phyloP scores from a whole-genome alignment of 1,140 invertebrate species.

The Protaetia brevitarsis region DNA sequence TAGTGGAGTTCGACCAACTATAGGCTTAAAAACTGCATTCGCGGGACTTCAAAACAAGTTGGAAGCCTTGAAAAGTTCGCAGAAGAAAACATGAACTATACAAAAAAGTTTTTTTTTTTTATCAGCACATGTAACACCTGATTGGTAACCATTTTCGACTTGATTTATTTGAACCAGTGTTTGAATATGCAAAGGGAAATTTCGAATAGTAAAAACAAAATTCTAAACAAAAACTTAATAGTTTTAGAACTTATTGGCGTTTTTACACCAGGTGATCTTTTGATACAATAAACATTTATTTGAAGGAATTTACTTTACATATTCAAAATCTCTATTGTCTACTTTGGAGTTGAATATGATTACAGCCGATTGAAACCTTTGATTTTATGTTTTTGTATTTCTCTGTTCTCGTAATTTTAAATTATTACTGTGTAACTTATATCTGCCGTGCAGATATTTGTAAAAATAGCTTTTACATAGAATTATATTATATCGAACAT shows the following conservation, averaged over 20 bases:
- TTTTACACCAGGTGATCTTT: too few species aligned
- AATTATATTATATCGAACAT: not conserved
- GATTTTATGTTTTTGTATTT: not conserved
- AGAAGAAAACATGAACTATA: conserved; percentile 2
- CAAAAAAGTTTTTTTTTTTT: too few species aligned
- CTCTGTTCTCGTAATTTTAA: not conserved
- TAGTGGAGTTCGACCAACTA: conserved; percentile 32
- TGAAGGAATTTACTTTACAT: too few species aligned
- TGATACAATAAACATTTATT: too few species aligned
- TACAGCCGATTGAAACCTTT: not conserved
- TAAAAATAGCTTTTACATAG: conserved; percentile 9
- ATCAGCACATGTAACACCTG: not conserved
- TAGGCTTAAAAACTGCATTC: conserved; percentile 31
- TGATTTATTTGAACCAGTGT: too few species aligned
- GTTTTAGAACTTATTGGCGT: too few species aligned
- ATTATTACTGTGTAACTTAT: not conserved
- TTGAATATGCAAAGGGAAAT: too few species aligned
- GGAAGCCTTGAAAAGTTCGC: conserved; percentile 2
- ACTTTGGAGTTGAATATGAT: not conserved
- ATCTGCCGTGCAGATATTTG: conserved; percentile 21
- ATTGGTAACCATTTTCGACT: not conserved
- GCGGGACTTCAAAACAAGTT: conserved; percentile 29
- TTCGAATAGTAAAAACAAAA: too few species aligned
- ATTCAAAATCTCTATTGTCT: too few species aligned
- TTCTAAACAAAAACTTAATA: too few species aligned